Conservation (phyloP, 2,113 vertebrate species). For the Tyrannus savana region DNA sequence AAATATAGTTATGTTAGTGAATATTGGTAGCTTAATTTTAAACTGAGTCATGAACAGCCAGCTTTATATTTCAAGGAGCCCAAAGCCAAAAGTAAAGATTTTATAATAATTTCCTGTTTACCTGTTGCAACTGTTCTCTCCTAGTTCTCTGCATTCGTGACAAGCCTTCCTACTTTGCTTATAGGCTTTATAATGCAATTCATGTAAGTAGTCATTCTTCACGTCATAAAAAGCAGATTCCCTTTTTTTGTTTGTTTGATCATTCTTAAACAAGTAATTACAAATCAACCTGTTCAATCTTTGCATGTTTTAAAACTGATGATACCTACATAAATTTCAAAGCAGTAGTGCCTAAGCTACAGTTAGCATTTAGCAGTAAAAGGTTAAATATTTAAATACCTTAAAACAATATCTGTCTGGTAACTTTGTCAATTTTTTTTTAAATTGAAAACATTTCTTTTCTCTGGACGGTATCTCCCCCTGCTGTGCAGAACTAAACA, state of each 20-base stretch:
- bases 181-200: constrained; percentile 76
- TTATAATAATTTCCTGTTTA: not conserved
- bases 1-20: not conserved
- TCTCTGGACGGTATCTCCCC: not conserved
- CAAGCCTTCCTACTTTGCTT: constrained; percentile 81
- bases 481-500: not conserved
- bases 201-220: constrained; percentile 75
- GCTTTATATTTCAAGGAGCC: not conserved
- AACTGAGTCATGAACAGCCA: not conserved
- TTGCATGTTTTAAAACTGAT: not conserved
- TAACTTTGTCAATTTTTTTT: not conserved
- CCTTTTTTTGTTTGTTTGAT: not conserved
- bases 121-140: constrained; percentile 16
- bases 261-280: not conserved
- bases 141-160: constrained; percentile 79
- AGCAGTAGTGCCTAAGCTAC: not conserved
- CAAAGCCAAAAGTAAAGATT: not conserved
- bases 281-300: not conserved
- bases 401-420: not conserved
- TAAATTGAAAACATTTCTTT: not conserved
- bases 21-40: not conserved
- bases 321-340: not conserved
- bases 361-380: not conserved
- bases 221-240: not conserved
- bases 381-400: not conserved